These are phyloP conservation scores for Novumbra hubbsi DNA, from an alignment of 2,797 vertebrate genomes.

Conservation along the genomic window DNA sequence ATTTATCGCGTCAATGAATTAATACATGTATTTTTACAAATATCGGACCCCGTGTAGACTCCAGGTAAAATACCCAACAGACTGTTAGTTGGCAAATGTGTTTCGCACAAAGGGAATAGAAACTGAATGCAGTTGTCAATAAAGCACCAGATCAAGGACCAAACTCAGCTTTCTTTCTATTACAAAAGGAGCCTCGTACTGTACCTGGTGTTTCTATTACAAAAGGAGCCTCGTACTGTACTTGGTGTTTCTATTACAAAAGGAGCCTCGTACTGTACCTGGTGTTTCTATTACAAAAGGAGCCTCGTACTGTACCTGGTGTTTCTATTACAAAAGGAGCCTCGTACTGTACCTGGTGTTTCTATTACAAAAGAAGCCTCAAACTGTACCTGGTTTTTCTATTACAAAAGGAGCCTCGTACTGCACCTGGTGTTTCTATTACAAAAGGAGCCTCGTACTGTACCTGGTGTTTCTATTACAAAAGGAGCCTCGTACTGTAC, in stretches of 20 bases:
- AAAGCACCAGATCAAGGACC: not conserved
- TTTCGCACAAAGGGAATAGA: too few relatives aligned
- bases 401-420: not conserved
- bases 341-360: slow-evolving; percentile 85
- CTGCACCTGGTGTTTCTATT: slow-evolving; percentile 94
- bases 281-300: too few relatives aligned
- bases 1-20: too few relatives aligned
- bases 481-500: slow-evolving; percentile 59
- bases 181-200: not conserved
- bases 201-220: slow-evolving; percentile 97
- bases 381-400: slow-evolving; percentile 89
- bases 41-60: too few relatives aligned
- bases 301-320: slow-evolving; percentile 79
- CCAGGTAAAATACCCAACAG: not conserved
- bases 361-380: too few relatives aligned
- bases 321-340: too few relatives aligned
- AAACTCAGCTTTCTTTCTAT: not conserved
- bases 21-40: too few relatives aligned
- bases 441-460: not conserved
- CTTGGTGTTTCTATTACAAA: too few relatives aligned
- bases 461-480: slow-evolving; percentile 99
- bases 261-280: slow-evolving; percentile 71
- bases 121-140: not conserved
- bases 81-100: too few relatives aligned
- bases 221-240: slow-evolving; percentile 45